Evolutionary conservation across 2,888 invertebrate genomes (phyloP), one percentile per base, ranked within the genome.

Genomic region (Cabera pusaria): DNA sequence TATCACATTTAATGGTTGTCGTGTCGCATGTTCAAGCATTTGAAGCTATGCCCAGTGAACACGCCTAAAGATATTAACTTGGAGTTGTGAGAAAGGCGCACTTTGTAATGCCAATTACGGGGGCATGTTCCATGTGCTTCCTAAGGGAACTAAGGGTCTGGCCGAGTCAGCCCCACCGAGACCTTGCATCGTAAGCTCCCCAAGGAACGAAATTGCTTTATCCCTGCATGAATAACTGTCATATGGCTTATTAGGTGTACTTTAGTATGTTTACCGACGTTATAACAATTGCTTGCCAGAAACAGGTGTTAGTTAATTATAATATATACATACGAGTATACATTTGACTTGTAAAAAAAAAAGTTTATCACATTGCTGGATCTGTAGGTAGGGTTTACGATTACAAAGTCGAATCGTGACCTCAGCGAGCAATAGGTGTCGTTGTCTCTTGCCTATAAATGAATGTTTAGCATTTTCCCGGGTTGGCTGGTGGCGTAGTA

Each of bases 401-500:
- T 49, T 47, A 20, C 21, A 6, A 29, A 38, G 38, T 34, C 28
- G 23, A 26, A 44, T 19, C 16, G 31, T 39, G 38, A 35, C 16
- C 34, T 11, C 31, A 21, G 28, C 32, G 31, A 28, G 20, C 39
- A 32, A 34, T 44, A 39, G 31, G 31, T 24, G 23, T 28, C 32
- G 20, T 26, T 9, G 40, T 12, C 18, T 29, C 12, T 33, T 10
- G 75, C 66, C 64, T 80, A 73, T 74, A 79, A 76, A 84, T 81
- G 68, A 73, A 69, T 70, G 67, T 75, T 80, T 80, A 78, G 69
- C 70, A 78, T 81, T 78, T 82, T 78, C 71, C 56, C 59, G 64
- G 64, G 57, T 69, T 65, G 56, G 56, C 46, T 41, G 49, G 48
- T 48, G 42, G 53, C 44, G 42, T 47, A 42, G 53, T 54, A 52